Percentiles rank a stretch among this genome's conserved stretches.
These are phyloP conservation scores for Hylaeus anthracinus DNA, from an alignment of 1,140 invertebrate species.

Conservation along the genomic window DNA sequence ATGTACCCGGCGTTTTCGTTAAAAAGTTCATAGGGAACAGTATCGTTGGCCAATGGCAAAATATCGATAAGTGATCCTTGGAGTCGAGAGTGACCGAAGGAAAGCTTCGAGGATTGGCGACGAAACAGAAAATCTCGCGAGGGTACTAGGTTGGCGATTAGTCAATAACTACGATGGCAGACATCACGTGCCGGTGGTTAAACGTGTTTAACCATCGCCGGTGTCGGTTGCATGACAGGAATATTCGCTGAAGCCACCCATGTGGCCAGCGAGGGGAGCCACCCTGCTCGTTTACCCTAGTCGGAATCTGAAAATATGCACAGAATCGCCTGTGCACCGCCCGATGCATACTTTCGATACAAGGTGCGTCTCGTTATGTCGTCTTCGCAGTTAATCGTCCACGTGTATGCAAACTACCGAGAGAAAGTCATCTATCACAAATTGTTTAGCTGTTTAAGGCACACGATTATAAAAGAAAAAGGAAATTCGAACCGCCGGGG, in stretches of 20 bases:
- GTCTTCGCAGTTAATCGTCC: constrained; percentile 27
- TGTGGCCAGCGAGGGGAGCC: constrained; percentile 49
- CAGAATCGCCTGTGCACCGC: constrained; percentile 20
- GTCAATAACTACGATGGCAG: constrained; percentile 61
- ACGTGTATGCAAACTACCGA: not conserved
- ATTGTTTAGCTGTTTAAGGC: too few relatives aligned
- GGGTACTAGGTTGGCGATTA: constrained; percentile 63
- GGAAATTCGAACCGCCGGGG: too few relatives aligned
- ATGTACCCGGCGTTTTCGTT: too few relatives aligned
- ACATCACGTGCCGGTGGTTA: constrained; percentile 74
- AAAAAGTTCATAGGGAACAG: too few relatives aligned
- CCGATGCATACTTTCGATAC: constrained; percentile 51
- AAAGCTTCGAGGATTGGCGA: not conserved
- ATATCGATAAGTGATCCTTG: not conserved
- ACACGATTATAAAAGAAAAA: too few relatives aligned
- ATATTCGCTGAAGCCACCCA: constrained; percentile 75
- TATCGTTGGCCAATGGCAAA: too few relatives aligned
- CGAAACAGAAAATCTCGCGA: constrained; percentile 8
- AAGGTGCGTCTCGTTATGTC: constrained; percentile 39
- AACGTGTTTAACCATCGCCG: constrained; percentile 75
- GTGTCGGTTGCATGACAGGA: constrained; percentile 72
- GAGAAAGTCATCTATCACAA: not conserved
- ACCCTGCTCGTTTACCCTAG: constrained; percentile 10
- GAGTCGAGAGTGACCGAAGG: not conserved
- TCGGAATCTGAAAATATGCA: constrained; percentile 47